Percentiles rank a stretch among this genome's conserved stretches.
Conservation (phyloP, 2,888 invertebrate genomes). For the Pasiphila rectangulata region DNA sequence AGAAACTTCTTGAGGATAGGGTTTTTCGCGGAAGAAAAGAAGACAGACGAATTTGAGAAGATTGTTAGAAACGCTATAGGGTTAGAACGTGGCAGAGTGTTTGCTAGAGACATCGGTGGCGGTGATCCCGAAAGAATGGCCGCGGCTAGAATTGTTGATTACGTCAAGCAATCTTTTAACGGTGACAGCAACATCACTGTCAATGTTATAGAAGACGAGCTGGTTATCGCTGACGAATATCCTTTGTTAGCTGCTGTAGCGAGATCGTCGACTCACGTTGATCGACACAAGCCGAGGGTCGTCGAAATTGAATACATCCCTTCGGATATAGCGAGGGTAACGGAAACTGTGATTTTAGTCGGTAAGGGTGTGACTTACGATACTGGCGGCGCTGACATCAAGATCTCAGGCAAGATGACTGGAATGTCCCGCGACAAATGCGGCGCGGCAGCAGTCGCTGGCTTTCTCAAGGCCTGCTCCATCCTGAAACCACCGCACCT, state of each 20-base stretch:
- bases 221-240: conserved; percentile 85
- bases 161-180: conserved; percentile 84
- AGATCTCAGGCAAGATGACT: conserved; percentile 85
- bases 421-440: conserved; percentile 96
- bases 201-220: conserved; percentile 82
- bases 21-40: conserved; percentile 80
- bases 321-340: conserved; percentile 64
- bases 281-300: conserved; percentile 83
- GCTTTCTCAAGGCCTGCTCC: conserved; percentile 89
- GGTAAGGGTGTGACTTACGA: conserved; percentile 94
- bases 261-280: conserved; percentile 85
- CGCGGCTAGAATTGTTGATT: conserved; percentile 88
- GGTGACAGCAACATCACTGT: conserved; percentile 82
- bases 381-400: conserved; percentile 89
- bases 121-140: conserved; percentile 95
- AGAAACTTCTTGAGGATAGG: conserved; percentile 83
- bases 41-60: conserved; percentile 75
- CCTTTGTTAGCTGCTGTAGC: conserved; percentile 89
- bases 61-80: conserved; percentile 82
- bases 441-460: conserved; percentile 93
- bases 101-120: conserved; percentile 81
- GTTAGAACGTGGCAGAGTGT: conserved; percentile 84
- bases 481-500: conserved; percentile 86
- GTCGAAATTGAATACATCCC: conserved; percentile 84
- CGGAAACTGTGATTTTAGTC: conserved; percentile 88